A percentile compares a stretch with the other conserved stretches of the same genome.
Evolutionary conservation across 2,888 invertebrate genomes (phyloP).

Genomic region (Prenolepis imparis): DNA sequence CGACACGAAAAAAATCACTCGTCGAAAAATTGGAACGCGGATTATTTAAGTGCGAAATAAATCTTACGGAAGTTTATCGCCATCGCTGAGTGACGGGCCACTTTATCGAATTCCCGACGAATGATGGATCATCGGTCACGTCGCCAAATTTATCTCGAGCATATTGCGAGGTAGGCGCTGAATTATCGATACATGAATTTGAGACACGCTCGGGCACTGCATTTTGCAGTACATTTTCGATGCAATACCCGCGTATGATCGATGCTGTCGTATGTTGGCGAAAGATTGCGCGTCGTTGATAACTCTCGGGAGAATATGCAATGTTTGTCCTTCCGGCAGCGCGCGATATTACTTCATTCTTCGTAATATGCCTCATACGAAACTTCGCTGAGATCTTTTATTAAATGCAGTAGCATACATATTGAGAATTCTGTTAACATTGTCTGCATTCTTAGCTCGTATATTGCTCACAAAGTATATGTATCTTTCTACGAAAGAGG

Average conservation of each 20-base stretch:
- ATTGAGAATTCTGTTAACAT: constrained; percentile 37
- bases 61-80: constrained; percentile 64
- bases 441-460: constrained; percentile 27
- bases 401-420: constrained; percentile 26
- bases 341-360: constrained; percentile 49
- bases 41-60: constrained; percentile 33
- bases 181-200: constrained; percentile 75
- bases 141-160: constrained; percentile 70
- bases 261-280: constrained; percentile 57
- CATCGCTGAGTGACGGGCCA: constrained; percentile 48
- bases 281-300: constrained; percentile 46
- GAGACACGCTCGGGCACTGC: constrained; percentile 55
- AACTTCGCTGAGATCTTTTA: constrained; percentile 32
- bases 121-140: constrained; percentile 71
- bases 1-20: not conserved
- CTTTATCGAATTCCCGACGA: constrained; percentile 65
- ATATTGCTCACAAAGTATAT: constrained; percentile 23
- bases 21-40: constrained; percentile 35
- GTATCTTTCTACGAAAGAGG: not conserved
- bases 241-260: constrained; percentile 60
- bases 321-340: constrained; percentile 26
- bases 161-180: constrained; percentile 56
- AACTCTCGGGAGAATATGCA: constrained; percentile 43
- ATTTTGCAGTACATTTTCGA: constrained; percentile 45
- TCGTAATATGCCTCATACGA: constrained; percentile 7